Base-by-base conservation (phyloP, 1,140 invertebrate species). In the Drosophila orosa region DNA sequence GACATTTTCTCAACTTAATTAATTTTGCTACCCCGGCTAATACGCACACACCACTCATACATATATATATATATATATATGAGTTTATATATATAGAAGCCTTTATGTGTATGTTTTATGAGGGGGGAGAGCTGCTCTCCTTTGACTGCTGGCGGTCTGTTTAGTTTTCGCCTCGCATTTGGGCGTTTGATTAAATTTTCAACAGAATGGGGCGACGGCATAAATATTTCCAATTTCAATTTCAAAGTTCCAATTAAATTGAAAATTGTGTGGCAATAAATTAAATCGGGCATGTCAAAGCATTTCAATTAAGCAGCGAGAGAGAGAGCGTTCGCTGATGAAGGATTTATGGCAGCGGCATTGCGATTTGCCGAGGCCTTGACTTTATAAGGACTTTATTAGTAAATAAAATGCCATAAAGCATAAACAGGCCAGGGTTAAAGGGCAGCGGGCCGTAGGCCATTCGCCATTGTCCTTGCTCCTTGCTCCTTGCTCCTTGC, bases 1-100 rank as follows among this genome's bases (percentile, higher is more conserved):
- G 83, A 86, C 83, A 86, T 87, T 86, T 86, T 87, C 84, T 87
- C 83, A 87, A 87, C 83, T 86, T 86, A 86, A 86, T 86, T 86
- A 86, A 86, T 83, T 86, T 86, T 87, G 60, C 74, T 76, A 69
- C 72, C 66, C 58, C 60, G 80, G 60, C 76, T 76, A 83, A 78
- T 68, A 72, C 57, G 75, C 40, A 45, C 63, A 61, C 19, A 31
- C n/a, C 5, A 5, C n/a, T 27, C 25, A n/a, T 17, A 27, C 19
- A 19, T 25, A 48, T 45, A 37, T 12, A 37, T n/a, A 33, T 40
- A 40, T 31, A 19, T 29, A 31, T 22, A 44, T 45, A 45, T 48
- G 24, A 6, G 10, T 47, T 13, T 61, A 19, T 15, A 19, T 44
- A 37, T 31, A 57, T 22, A 19, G 42, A 42, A n/a, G 37, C 39